A percentile compares a stretch with the other conserved stretches of the same genome.
These are phyloP conservation scores for Dusona sp. DNA, from an alignment of 2,888 invertebrate species.

Conservation along the genomic window DNA sequence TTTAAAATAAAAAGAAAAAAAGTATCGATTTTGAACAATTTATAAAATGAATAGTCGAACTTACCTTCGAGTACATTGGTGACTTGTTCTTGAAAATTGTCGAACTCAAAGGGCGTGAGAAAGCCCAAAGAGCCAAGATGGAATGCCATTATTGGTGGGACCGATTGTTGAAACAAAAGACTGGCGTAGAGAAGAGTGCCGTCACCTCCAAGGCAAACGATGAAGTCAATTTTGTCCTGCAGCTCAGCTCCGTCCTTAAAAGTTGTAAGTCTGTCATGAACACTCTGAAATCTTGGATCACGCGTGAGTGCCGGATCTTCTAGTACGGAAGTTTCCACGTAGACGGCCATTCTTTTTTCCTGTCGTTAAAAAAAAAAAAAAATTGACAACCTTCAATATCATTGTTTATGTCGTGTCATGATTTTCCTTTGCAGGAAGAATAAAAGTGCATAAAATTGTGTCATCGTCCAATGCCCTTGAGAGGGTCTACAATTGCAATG, in stretches of 20 bases:
- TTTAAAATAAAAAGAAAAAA: neutral
- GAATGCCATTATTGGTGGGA: slow-evolving; percentile 99
- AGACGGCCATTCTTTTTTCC: slow-evolving; percentile 98
- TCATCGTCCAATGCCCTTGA: neutral
- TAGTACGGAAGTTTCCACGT: slow-evolving; percentile 95
- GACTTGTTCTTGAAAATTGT: slow-evolving; percentile 97
- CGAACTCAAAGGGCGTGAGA: slow-evolving; percentile 97
- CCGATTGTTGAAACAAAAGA: slow-evolving; percentile 97
- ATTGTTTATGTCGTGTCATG: neutral
- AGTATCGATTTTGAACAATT: neutral
- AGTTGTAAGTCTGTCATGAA: slow-evolving; percentile 94
- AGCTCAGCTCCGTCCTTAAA: slow-evolving; percentile 95
- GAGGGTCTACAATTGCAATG: slow-evolving; percentile 2
- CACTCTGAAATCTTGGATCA: slow-evolving; percentile 90
- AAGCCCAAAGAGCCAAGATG: slow-evolving; percentile 98
- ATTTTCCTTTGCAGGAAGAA: neutral
- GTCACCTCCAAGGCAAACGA: slow-evolving; percentile 98
- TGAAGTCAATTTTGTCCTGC: slow-evolving; percentile 97
- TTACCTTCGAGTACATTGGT: slow-evolving; percentile 96
- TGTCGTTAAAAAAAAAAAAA: slow-evolving; percentile 84
- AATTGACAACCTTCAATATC: slow-evolving; percentile 4
- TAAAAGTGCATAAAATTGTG: neutral
- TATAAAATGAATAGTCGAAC: slow-evolving; percentile 1
- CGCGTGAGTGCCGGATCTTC: slow-evolving; percentile 92
- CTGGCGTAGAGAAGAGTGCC: slow-evolving; percentile 98